A percentile compares a stretch with the other conserved stretches of the same genome.
Conservation (phyloP, 2,888 invertebrate genomes). For the Catocala nupta region DNA sequence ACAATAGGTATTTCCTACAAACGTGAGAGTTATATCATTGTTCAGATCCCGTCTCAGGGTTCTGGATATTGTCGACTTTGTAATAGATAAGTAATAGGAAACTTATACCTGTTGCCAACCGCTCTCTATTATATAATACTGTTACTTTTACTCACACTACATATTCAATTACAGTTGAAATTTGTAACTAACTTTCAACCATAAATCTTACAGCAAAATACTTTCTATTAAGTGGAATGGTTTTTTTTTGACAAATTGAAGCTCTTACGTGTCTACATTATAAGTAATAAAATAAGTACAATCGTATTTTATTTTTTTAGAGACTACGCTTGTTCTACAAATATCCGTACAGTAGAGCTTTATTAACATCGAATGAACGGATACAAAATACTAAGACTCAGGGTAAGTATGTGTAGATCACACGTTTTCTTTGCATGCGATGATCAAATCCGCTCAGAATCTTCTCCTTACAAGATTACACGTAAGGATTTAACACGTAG, state of each 20-base stretch:
- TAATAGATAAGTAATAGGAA: slow-evolving; percentile 36
- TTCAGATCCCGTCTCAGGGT: slow-evolving; percentile 18
- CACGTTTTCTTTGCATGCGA: too few relatives aligned
- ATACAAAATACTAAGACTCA: too few relatives aligned
- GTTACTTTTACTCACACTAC: slow-evolving; percentile 2
- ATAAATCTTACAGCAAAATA: slow-evolving; percentile 9
- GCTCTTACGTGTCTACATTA: not conserved
- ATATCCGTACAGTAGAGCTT: too few relatives aligned
- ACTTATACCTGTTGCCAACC: slow-evolving; percentile 30
- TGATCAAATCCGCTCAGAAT: too few relatives aligned
- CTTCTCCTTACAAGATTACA: too few relatives aligned
- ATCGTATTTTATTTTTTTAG: too few relatives aligned
- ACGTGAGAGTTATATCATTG: slow-evolving; percentile 31
- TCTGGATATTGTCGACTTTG: slow-evolving; percentile 18
- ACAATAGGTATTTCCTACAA: slow-evolving; percentile 27
- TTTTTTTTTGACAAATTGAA: not conserved
- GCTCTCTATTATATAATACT: slow-evolving; percentile 3
- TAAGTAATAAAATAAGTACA: not conserved
- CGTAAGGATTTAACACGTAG: too few relatives aligned
- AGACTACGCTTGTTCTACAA: too few relatives aligned
- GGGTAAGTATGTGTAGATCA: too few relatives aligned
- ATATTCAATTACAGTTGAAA: not conserved
- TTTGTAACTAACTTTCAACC: slow-evolving; percentile 2
- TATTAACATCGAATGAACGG: too few relatives aligned
- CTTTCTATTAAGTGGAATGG: slow-evolving; percentile 3